Conservation (phyloP, 2,113 vertebrate species). For the Vireo altiloquus region DNA sequence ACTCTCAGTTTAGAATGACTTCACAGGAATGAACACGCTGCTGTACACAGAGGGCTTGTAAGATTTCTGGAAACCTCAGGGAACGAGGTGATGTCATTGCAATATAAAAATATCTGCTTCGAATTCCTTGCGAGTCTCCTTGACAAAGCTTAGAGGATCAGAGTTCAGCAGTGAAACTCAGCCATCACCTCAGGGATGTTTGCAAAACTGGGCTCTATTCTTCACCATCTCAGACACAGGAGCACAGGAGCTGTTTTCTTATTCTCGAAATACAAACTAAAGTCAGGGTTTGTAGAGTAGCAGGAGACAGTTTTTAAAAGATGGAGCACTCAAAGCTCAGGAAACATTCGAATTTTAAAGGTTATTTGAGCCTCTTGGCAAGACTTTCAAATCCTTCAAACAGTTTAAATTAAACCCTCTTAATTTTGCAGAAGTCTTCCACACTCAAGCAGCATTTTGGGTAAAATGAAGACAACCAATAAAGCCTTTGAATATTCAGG, state of each 20-base stretch:
- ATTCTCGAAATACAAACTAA: background rate
- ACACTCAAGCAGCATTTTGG: background rate
- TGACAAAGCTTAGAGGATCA: background rate
- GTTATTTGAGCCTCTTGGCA: background rate
- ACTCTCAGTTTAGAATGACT: background rate
- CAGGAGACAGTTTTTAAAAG: background rate
- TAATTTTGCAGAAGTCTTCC: slow-evolving; percentile 26
- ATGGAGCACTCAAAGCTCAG: background rate
- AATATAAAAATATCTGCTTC: slow-evolving; percentile 24
- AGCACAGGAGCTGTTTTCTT: background rate
- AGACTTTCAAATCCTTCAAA: slow-evolving; percentile 7
- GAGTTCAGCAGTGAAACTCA: background rate
- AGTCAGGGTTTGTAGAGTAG: background rate
- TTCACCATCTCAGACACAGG: background rate
- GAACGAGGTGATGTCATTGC: slow-evolving; percentile 35
- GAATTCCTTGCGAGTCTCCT: background rate
- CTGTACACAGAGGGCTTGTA: background rate
- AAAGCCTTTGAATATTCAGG: slow-evolving; percentile 55
- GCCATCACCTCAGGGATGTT: background rate
- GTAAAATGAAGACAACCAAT: slow-evolving; percentile 11
- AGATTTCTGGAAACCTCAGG: slow-evolving; percentile 22
- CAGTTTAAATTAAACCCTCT: background rate
- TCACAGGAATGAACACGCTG: background rate
- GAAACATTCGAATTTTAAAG: background rate
- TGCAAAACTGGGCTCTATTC: background rate